Base-by-base conservation (phyloP, 2,113 vertebrate species). In the Irena cyanogastra region DNA sequence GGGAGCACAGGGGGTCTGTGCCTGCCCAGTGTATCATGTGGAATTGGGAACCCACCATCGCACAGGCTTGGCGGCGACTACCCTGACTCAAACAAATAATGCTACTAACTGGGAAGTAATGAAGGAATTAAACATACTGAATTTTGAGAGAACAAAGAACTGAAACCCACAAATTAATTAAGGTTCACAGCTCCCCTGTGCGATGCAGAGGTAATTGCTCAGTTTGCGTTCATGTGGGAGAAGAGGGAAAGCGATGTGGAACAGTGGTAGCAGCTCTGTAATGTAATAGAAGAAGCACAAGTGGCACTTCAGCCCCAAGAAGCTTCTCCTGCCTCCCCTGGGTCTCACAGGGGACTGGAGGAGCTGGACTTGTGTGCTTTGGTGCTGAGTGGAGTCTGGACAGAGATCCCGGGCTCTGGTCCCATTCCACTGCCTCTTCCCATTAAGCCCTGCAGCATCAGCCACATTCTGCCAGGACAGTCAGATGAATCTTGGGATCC, bases 41-140 rank as follows among this genome's bases (percentile, higher is more conserved):
- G 53, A 47, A 21, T 6, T 1, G 0, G 70, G 79, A 82, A 33
- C 35, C 30, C 10, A 0, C 8, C 49, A 1, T 13, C 1, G 0
- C 6, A 2, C 19, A 31, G 70, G 49, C 65, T 54, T 28, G 37
- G 49, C 10, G 39, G 41, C 41, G 37, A 18, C 76, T 1, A 3
- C 52, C 37, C 37, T n/a, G 22, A 30, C 52, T 61, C 42, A 11
- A 69, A 81, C 39, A 78, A 92, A 87, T 66, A 91, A 74, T n/a
- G 31, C 31, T 49, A 11, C 50, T 83, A 83, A 81, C 50, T 61
- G n/a, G 37, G 35, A 49, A 70, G 45, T 35, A 76, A 81, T 18
- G 42, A 81, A 83, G 65, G 69, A 92, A 91, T 77, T 37, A 76
- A 95, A 37, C 49, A 74, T 33, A 2, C 35, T 26, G 69, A 39